Conservation (phyloP, 1,140 invertebrate species). For the Hyposmocoma kahamanoa region DNA sequence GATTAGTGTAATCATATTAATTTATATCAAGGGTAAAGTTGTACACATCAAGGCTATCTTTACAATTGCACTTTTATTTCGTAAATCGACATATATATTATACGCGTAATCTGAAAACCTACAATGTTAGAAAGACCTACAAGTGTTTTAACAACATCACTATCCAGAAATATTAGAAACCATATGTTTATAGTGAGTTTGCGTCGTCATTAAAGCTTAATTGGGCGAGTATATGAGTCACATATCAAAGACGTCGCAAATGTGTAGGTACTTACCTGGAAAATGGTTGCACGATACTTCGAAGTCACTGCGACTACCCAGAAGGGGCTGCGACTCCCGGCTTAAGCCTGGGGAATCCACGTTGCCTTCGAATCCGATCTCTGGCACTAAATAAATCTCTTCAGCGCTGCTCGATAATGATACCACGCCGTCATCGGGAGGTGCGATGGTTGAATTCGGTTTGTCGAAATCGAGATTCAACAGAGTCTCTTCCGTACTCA, state of each 20-base stretch:
- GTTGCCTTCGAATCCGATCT: conserved; percentile 78
- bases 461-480: conserved; percentile 74
- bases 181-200: conserved; percentile 13
- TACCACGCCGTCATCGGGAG: conserved; percentile 72
- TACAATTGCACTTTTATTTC: too few species aligned
- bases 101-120: too few species aligned
- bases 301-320: conserved; percentile 85
- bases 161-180: not conserved
- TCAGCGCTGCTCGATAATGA: conserved; percentile 74
- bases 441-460: conserved; percentile 46
- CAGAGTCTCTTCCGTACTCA: conserved; percentile 75
- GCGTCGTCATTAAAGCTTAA: conserved; percentile 17
- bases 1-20: too few species aligned
- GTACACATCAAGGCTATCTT: too few species aligned
- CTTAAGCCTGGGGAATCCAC: conserved; percentile 85
- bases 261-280: conserved; percentile 77
- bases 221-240: conserved; percentile 27
- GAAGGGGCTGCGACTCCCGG: conserved; percentile 91
- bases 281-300: conserved; percentile 87
- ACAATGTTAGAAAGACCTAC: too few species aligned
- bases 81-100: too few species aligned
- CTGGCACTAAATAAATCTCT: conserved; percentile 79
- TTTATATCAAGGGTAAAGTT: too few species aligned
- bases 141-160: conserved; percentile 24
- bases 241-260: conserved; percentile 2